These are phyloP conservation scores for Drosophila kurseongensis DNA, from an alignment of 1,140 invertebrate species.

Conservation along the genomic window DNA sequence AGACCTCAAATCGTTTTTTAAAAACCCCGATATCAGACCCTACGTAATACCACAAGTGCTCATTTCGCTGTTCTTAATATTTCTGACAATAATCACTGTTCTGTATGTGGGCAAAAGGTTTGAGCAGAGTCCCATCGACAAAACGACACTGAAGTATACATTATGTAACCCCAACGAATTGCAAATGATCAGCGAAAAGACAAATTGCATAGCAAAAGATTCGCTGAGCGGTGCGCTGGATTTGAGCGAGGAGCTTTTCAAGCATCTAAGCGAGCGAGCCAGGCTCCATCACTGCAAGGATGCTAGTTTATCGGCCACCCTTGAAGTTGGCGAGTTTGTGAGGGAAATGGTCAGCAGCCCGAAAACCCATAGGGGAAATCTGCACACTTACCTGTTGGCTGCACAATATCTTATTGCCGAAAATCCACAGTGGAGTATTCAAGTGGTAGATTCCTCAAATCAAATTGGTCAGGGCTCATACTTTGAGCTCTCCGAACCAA, in stretches of 20 bases:
- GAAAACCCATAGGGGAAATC: constrained; percentile 79
- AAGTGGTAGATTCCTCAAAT: constrained; percentile 57
- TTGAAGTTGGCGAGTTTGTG: constrained; percentile 86
- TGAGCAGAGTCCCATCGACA: constrained; percentile 56
- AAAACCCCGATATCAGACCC: constrained; percentile 52
- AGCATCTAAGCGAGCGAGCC: constrained; percentile 61
- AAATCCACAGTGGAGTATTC: constrained; percentile 89
- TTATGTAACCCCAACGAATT: constrained; percentile 56
- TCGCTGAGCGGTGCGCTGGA: constrained; percentile 39
- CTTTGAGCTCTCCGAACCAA: constrained; percentile 86
- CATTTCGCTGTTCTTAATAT: constrained; percentile 61
- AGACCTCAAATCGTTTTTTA: constrained; percentile 51
- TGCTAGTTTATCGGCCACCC: constrained; percentile 80
- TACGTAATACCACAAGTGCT: constrained; percentile 67
- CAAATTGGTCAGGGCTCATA: constrained; percentile 55
- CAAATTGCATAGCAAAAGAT: constrained; percentile 53
- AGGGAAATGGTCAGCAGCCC: constrained; percentile 28
- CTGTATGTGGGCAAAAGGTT: constrained; percentile 62
- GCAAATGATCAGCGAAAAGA: constrained; percentile 11
- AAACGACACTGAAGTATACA: constrained; percentile 50
- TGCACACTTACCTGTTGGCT: constrained; percentile 87
- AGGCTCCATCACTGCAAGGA: constrained; percentile 86
- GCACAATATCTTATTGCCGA: constrained; percentile 88
- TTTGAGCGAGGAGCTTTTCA: constrained; percentile 56
- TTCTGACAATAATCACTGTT: constrained; percentile 63